These are phyloP conservation scores for Zaprionus capensis DNA, from an alignment of 1,140 invertebrate genomes.

Conservation along the genomic window DNA sequence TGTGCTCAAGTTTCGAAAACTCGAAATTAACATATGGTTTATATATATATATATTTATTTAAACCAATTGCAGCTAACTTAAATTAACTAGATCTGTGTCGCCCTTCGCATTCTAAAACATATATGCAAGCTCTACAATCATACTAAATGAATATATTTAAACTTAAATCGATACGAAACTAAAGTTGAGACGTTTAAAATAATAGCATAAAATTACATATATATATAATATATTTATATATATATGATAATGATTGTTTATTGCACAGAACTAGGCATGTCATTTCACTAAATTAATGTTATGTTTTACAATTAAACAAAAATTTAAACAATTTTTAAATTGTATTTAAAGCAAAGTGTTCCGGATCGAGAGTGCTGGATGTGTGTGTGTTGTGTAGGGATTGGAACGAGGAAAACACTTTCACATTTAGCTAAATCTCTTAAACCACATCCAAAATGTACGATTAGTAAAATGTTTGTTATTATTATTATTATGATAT, in stretches of 20 bases:
- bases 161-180: conserved; percentile 41
- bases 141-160: conserved; percentile 39
- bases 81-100: conserved; percentile 62
- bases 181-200: conserved; percentile 49
- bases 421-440: conserved; percentile 77
- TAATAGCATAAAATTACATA: conserved; percentile 33
- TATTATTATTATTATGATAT: conserved; percentile 62
- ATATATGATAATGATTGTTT: conserved; percentile 61
- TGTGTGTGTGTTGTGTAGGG: conserved; percentile 5
- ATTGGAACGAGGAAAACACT: conserved; percentile 37
- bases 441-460: conserved; percentile 79
- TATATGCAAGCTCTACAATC: conserved; percentile 1
- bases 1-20: conserved; percentile 63
- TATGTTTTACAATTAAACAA: conserved; percentile 53
- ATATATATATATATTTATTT: conserved; percentile 19
- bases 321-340: conserved; percentile 58
- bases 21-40: conserved; percentile 34
- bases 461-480: conserved; percentile 72
- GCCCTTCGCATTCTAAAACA: conserved; percentile 14
- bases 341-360: conserved; percentile 38
- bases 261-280: conserved; percentile 79
- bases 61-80: conserved; percentile 76
- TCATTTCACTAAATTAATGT: conserved; percentile 67
- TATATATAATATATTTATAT: conserved; percentile 18
- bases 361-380: conserved; percentile 6